Evolutionary conservation across 1,140 invertebrate genomes (phyloP).

Genomic region (Mesaphorura yosii): DNA sequence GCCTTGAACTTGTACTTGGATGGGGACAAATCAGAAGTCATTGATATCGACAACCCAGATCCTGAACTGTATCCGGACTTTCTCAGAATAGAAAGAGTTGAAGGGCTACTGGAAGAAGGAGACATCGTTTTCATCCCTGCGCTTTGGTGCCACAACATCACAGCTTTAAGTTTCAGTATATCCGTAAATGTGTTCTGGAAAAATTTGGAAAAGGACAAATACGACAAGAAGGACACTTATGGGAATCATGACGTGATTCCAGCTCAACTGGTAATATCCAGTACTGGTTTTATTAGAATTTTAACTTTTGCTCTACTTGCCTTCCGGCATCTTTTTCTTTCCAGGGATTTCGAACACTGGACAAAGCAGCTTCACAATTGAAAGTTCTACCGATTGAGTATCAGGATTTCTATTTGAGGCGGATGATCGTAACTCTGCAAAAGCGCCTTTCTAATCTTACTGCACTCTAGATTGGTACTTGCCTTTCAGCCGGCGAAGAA

Average conservation of each 20-base stretch:
- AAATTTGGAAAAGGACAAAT: conserved; percentile 39
- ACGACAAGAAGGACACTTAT: conserved; percentile 47
- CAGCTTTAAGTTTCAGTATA: conserved; percentile 42
- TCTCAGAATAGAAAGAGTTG: conserved; percentile 35
- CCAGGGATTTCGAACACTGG: conserved; percentile 40
- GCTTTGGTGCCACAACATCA: conserved; percentile 52
- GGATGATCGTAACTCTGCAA: conserved; percentile 34
- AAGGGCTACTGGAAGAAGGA: conserved; percentile 42
- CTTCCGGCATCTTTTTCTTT: conserved; percentile 9
- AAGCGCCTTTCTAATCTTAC: too few relatives aligned
- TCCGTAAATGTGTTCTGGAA: conserved; percentile 52
- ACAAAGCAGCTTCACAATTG: conserved; percentile 40
- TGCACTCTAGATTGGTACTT: too few relatives aligned
- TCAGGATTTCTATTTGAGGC: conserved; percentile 41
- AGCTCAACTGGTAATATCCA: conserved; percentile 35
- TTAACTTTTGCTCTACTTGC: not conserved
- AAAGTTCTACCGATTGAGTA: conserved; percentile 43
- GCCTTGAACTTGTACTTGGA: conserved; percentile 44
- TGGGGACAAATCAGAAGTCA: conserved; percentile 48
- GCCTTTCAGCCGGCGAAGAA: too few relatives aligned
- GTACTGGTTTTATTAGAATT: conserved; percentile 1
- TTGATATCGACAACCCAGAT: conserved; percentile 46
- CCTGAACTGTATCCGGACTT: conserved; percentile 43
- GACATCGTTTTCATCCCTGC: conserved; percentile 51
- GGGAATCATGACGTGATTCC: conserved; percentile 46